Evolutionary conservation across 2,888 invertebrate species (phyloP).

Genomic region (Steromphala cineraria): DNA sequence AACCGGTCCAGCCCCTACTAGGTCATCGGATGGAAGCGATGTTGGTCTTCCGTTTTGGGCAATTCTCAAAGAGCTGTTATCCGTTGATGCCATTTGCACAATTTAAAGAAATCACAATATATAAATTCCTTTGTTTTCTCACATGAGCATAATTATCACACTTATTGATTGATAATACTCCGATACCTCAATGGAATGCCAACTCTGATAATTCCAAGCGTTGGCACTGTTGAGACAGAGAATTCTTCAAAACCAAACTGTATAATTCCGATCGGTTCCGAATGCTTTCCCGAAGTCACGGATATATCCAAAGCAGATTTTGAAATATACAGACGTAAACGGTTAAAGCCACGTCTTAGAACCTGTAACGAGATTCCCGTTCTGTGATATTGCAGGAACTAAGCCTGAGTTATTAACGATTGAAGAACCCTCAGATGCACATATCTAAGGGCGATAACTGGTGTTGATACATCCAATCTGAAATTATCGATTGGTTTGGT

Average conservation of each 20-base stretch:
- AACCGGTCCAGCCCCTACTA: neutral
- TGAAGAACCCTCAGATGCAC: neutral
- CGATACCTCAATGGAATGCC: neutral
- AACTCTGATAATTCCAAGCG: neutral
- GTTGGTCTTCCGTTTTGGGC: neutral
- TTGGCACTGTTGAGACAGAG: too few relatives aligned
- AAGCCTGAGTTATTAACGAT: neutral
- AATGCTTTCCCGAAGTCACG: too few relatives aligned
- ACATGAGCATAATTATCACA: neutral
- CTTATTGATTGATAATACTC: constrained; percentile 4
- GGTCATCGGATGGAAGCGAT: neutral
- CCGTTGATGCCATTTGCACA: neutral
- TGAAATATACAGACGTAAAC: neutral
- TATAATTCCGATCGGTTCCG: too few relatives aligned
- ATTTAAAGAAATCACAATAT: neutral
- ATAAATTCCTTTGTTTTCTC: neutral
- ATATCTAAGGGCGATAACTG: neutral
- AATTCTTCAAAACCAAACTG: too few relatives aligned
- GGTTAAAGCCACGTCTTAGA: neutral
- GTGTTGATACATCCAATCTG: neutral
- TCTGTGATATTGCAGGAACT: constrained; percentile 1
- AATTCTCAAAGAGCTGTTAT: neutral
- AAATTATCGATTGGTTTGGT: neutral
- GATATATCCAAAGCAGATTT: too few relatives aligned
- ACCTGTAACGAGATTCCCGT: neutral